Base-by-base conservation (phyloP, 1,140 invertebrate genomes). In the Dendrolimus punctatus region DNA sequence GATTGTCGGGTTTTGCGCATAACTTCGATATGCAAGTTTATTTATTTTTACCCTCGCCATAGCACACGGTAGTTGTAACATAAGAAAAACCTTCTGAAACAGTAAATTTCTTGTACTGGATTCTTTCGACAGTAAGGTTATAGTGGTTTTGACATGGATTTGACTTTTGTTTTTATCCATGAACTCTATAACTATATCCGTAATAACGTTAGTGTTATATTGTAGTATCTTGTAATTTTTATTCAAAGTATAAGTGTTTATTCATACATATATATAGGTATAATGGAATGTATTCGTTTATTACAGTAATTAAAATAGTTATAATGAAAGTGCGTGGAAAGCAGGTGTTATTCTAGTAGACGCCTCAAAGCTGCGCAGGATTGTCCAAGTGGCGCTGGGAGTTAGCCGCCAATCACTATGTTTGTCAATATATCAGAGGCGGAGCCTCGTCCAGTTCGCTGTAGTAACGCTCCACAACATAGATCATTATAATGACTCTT, bases 281-380 rank as follows among this genome's bases (percentile, higher is more conserved):
- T 8, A 46, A 37, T 5, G 10, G 5, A 46, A 6, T n/a, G 23
- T 46, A 6, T 38, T 23, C 6, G 38, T 8, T 40, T 40, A 10
- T 40, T 50, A 6, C 40, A 40, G n/a, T 39, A 10, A 41, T 23
- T 9, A 39, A 41, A 53, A 50, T 45, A 53, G 49, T 53, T 64
- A 45, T 46, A 51, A 46, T 55, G 41, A 51, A 57, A 50, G 57
- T 57, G 57, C 43, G 62, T 67, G 42, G 51, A 55, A 64, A 66
- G 56, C 51, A 55, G 45, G 54, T 52, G 49, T 57, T 52, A 70
- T 63, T 63, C 66, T 61, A 66, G 62, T 70, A 67, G 69, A 66
- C 68, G 66, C 67, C 68, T 62, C 50, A 62, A 66, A 65, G 72
- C 61, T 80, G 82, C 82, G 80, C 82, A 76, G 73, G 82, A 85